A percentile compares a stretch with the other conserved stretches of the same genome.
Conservation (phyloP, 92 coral and sea anemone genomes). For the Heteractis magnifica region DNA sequence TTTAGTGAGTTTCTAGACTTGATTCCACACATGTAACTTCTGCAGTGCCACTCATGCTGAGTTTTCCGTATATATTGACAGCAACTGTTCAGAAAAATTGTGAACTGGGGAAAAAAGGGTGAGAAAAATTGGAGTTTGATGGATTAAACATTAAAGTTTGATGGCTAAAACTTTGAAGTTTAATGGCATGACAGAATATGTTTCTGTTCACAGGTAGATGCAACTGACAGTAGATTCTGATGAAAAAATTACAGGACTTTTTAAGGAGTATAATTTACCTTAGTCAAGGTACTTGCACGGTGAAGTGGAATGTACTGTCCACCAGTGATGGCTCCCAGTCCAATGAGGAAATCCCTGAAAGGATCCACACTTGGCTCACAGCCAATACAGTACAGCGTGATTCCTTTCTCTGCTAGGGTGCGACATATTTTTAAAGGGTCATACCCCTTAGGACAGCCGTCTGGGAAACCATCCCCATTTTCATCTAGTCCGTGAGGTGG, state of each 20-base stretch:
- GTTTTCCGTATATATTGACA: too few species aligned
- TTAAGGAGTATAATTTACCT: slow-evolving; percentile 46
- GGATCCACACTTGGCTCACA: slow-evolving; percentile 75
- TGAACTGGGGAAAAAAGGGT: too few species aligned
- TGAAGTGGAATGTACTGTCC: slow-evolving; percentile 91
- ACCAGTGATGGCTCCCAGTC: slow-evolving; percentile 81
- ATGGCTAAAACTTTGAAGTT: too few species aligned
- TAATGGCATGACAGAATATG: too few species aligned
- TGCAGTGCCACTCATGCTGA: too few species aligned
- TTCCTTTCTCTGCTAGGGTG: slow-evolving; percentile 76
- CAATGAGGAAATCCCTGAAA: slow-evolving; percentile 80
- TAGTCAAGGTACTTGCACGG: slow-evolving; percentile 62
- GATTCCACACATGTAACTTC: too few species aligned
- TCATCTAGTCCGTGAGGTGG: slow-evolving; percentile 91
- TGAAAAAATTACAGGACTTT: background rate
- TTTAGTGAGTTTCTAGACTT: too few species aligned
- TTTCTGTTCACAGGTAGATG: background rate
- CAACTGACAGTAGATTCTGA: background rate
- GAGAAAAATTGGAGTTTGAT: too few species aligned
- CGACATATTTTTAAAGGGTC: slow-evolving; percentile 75
- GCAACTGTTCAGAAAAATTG: too few species aligned
- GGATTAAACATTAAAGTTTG: too few species aligned
- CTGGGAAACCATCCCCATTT: slow-evolving; percentile 73
- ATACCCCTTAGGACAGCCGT: slow-evolving; percentile 79
- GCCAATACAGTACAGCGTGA: slow-evolving; percentile 87